Evolutionary conservation across 92 coral and sea anemone genomes (phyloP).

Genomic region (Phymanthus crucifer): DNA sequence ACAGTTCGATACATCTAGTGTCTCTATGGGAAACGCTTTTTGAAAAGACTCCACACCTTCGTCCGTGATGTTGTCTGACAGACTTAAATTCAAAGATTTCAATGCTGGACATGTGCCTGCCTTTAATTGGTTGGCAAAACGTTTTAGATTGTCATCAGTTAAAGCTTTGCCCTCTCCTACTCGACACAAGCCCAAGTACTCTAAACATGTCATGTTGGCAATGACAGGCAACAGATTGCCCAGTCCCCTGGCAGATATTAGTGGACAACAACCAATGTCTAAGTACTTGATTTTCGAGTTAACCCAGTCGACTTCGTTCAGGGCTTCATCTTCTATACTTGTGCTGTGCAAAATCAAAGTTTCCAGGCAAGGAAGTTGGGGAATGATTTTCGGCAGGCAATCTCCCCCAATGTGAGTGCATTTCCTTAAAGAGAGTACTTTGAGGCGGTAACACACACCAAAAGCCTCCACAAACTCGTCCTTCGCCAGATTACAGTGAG

Average conservation of each 20-base stretch:
- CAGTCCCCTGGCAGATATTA: slow-evolving; percentile 53
- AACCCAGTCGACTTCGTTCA: slow-evolving; percentile 50
- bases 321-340: slow-evolving; percentile 57
- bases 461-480: slow-evolving; percentile 45
- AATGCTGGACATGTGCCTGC: slow-evolving; percentile 34
- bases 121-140: slow-evolving; percentile 42
- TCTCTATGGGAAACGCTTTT: slow-evolving; percentile 29
- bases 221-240: slow-evolving; percentile 37
- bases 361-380: slow-evolving; percentile 40
- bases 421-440: slow-evolving; percentile 63
- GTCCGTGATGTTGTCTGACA: slow-evolving; percentile 43
- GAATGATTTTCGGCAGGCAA: slow-evolving; percentile 41
- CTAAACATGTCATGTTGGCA: slow-evolving; percentile 52
- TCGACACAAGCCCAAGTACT: slow-evolving; percentile 69
- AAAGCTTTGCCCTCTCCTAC: slow-evolving; percentile 66
- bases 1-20: slow-evolving; percentile 58
- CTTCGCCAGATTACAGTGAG: slow-evolving; percentile 58
- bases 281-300: slow-evolving; percentile 47
- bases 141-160: slow-evolving; percentile 45
- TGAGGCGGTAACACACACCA: slow-evolving; percentile 45
- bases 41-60: slow-evolving; percentile 43
- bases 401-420: slow-evolving; percentile 55
- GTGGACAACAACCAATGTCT: slow-evolving; percentile 76
- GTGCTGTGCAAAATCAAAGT: slow-evolving; percentile 76
- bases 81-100: slow-evolving; percentile 50